phyloP scores from a whole-genome alignment of 1,140 invertebrate species.

The Cylas formicarius region DNA sequence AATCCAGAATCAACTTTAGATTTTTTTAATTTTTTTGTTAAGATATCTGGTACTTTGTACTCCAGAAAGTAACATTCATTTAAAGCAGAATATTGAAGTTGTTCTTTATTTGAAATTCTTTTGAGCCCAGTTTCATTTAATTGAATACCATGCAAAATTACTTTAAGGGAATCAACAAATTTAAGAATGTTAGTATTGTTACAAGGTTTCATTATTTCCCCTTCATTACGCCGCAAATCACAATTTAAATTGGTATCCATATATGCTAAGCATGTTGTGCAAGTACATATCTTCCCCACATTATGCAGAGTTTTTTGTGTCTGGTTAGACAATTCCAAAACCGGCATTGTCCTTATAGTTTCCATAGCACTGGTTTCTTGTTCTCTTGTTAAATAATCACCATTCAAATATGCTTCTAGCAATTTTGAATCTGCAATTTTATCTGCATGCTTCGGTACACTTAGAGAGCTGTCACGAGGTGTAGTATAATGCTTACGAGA shows the following conservation, averaged over 20 bases:
- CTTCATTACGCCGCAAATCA: constrained; percentile 21
- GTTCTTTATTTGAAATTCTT: constrained; percentile 25
- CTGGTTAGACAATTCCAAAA: constrained; percentile 29
- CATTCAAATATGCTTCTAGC: constrained; percentile 30
- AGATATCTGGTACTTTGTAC: constrained; percentile 33
- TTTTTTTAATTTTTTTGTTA: constrained; percentile 23
- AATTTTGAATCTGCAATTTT: constrained; percentile 17
- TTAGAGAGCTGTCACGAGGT: constrained; percentile 10
- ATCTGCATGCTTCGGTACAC: constrained; percentile 1
- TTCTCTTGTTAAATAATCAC: constrained; percentile 32
- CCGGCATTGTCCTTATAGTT: constrained; percentile 35
- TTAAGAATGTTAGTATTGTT: constrained; percentile 23
- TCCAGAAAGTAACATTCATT: constrained; percentile 37
- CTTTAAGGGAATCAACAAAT: constrained; percentile 35
- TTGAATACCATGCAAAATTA: constrained; percentile 29
- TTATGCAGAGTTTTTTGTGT: constrained; percentile 26
- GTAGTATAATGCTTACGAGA: constrained; percentile 17
- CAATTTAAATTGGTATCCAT: constrained; percentile 26
- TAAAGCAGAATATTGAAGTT: constrained; percentile 16
- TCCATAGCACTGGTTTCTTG: constrained; percentile 38
- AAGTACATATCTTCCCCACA: constrained; percentile 17
- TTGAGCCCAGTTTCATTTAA: constrained; percentile 32
- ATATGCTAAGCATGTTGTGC: constrained; percentile 27
- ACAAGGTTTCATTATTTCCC: constrained; percentile 13
- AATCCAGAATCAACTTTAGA: constrained; percentile 33